Conservation (phyloP, 2,113 vertebrate genomes). For the Melanostigma gelatinosum region DNA sequence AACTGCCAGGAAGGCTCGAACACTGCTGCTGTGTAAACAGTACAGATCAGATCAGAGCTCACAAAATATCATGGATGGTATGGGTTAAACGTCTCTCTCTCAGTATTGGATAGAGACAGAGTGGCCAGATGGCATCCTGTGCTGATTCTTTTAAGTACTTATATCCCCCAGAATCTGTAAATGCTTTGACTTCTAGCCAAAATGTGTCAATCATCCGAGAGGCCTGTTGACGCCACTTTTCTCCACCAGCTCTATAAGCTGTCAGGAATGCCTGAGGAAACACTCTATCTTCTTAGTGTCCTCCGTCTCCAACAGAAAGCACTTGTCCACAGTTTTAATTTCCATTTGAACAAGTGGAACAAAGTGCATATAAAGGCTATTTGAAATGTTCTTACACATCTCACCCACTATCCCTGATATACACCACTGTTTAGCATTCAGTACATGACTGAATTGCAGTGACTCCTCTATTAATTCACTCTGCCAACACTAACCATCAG, state of each 20-base stretch:
- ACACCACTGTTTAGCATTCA: slow-evolving; percentile 47
- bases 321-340: slow-evolving; percentile 42
- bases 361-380: slow-evolving; percentile 31
- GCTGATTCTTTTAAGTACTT: slow-evolving; percentile 26
- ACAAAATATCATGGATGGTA: neutral
- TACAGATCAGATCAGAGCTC: slow-evolving; percentile 16
- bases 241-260: slow-evolving; percentile 32
- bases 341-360: slow-evolving; percentile 23
- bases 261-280: slow-evolving; percentile 39
- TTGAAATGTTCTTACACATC: slow-evolving; percentile 35
- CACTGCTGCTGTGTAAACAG: neutral
- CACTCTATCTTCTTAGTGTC: slow-evolving; percentile 20
- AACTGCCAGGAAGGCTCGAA: neutral
- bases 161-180: slow-evolving; percentile 5
- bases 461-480: slow-evolving; percentile 43
- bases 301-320: slow-evolving; percentile 23
- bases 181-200: slow-evolving; percentile 47
- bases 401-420: slow-evolving; percentile 33
- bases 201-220: slow-evolving; percentile 48
- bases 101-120: neutral
- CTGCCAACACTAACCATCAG: slow-evolving; percentile 30
- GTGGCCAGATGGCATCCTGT: neutral
- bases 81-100: neutral
- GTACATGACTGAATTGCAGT: slow-evolving; percentile 11
- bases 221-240: slow-evolving; percentile 28